These are phyloP conservation scores for Tenthredo notha DNA, from an alignment of 2,888 invertebrate species.

Conservation along the genomic window DNA sequence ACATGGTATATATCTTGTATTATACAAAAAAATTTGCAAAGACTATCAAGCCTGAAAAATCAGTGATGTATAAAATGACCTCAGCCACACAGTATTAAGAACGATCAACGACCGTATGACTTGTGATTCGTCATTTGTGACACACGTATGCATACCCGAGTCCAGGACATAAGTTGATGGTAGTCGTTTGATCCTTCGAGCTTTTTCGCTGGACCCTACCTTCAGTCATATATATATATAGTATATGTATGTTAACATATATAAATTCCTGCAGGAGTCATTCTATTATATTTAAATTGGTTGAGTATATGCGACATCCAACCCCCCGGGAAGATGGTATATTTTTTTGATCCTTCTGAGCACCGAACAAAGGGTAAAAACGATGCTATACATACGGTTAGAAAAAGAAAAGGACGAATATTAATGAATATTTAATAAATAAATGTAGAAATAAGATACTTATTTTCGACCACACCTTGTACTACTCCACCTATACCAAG, in stretches of 20 bases:
- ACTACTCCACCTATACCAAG: background rate
- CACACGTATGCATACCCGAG: background rate
- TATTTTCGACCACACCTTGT: constrained; percentile 38
- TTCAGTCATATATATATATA: background rate
- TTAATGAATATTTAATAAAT: background rate
- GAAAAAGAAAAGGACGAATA: background rate
- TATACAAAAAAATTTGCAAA: background rate
- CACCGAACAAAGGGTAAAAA: background rate
- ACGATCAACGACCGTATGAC: constrained; percentile 3
- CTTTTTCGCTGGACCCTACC: constrained; percentile 52
- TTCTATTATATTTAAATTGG: constrained; percentile 71
- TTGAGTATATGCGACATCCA: background rate
- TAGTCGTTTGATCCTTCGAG: background rate
- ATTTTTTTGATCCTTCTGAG: background rate
- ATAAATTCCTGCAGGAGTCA: constrained; percentile 67
- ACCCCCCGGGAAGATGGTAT: constrained; percentile 5
- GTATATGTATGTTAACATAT: no score
- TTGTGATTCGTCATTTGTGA: constrained; percentile 8
- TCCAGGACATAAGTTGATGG: background rate
- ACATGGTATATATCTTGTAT: background rate
- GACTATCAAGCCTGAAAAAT: background rate
- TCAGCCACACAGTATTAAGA: background rate
- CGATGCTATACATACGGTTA: background rate
- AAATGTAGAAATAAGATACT: background rate
- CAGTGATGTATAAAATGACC: background rate